Evolutionary conservation across 2,113 vertebrate genomes (phyloP).

Genomic region (Quiscalus mexicanus): DNA sequence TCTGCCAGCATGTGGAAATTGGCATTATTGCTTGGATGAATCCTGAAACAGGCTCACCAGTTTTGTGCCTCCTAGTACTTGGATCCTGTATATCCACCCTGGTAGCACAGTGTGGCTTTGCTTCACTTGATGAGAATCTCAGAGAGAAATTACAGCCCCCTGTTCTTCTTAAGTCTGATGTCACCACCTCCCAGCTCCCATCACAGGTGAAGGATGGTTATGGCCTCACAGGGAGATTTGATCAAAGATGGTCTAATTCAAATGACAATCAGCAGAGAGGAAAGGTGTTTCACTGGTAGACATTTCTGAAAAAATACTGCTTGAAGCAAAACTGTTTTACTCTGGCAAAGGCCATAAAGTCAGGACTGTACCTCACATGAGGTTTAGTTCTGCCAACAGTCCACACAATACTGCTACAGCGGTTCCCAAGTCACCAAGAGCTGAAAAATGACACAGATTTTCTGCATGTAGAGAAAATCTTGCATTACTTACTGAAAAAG

Average conservation of each 20-base stretch:
- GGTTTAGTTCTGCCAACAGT: background rate
- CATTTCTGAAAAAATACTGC: background rate
- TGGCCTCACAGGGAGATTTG: background rate
- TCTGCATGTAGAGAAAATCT: rapidly evolving
- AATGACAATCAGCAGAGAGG: background rate
- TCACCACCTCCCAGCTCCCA: background rate
- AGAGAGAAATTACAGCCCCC: background rate
- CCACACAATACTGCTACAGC: background rate
- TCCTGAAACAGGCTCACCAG: background rate
- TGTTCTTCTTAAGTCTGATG: background rate
- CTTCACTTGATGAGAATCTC: background rate
- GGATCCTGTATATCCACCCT: background rate
- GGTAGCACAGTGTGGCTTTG: background rate
- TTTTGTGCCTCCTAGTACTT: background rate
- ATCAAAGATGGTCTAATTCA: background rate
- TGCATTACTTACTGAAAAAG: background rate
- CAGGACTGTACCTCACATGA: background rate
- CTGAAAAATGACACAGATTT: background rate
- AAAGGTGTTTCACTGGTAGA: background rate
- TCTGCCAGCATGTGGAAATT: background rate
- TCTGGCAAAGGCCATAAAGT: background rate
- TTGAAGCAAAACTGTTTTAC: background rate
- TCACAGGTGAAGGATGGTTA: background rate
- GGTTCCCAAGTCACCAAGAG: background rate
- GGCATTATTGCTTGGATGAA: background rate